phyloP scores from a whole-genome alignment of 2,113 vertebrate species.

The Cranoglanis bouderius region DNA sequence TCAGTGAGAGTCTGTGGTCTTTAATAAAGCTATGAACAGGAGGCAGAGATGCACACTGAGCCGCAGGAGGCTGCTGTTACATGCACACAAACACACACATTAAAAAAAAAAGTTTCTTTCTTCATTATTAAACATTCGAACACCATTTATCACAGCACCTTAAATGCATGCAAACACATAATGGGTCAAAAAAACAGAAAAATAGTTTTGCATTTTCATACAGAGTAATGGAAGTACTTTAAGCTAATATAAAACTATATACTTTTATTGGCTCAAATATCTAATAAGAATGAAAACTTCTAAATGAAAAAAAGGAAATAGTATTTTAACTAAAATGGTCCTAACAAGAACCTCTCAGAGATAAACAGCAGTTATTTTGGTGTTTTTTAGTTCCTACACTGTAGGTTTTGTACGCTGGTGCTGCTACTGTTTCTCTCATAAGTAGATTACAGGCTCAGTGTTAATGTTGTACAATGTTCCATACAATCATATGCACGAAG shows the following conservation, averaged over 20 bases:
- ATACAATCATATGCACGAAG: too few species aligned
- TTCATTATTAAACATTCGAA: not conserved
- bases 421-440: not conserved
- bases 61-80: not conserved
- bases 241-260: not conserved
- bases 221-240: not conserved
- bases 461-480: not conserved
- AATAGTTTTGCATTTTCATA: not conserved
- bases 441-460: not conserved
- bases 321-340: not conserved
- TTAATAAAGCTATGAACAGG: constrained; percentile 29
- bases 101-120: too few species aligned
- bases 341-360: not conserved
- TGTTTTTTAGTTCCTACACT: not conserved
- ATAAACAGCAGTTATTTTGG: not conserved
- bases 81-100: constrained; percentile 9
- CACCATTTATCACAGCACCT: not conserved
- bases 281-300: not conserved
- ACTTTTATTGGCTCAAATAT: not conserved
- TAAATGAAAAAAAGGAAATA: not conserved
- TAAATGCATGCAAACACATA: not conserved
- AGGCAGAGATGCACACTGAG: not conserved
- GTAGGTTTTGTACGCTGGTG: not conserved
- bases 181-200: not conserved
- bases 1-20: constrained; percentile 33